A percentile compares a stretch with the other conserved stretches of the same genome.
Conservation (phyloP, 2,888 invertebrate species). For the Sycophila texana region DNA sequence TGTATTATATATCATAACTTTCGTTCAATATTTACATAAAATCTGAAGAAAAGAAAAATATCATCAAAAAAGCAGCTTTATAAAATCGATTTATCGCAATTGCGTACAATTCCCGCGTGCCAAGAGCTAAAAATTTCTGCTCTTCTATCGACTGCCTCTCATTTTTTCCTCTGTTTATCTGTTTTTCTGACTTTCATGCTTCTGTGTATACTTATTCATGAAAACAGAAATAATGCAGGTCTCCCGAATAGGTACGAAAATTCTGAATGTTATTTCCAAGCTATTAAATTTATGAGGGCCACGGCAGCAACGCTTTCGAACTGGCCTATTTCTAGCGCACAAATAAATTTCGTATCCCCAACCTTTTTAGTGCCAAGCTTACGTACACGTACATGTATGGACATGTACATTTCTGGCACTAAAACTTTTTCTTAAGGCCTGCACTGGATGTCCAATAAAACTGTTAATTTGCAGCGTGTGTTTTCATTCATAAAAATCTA, state of each 20-base stretch:
- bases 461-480: not conserved
- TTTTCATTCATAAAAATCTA: too few species aligned
- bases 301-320: conserved; percentile 7
- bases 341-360: conserved; percentile 17
- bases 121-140: not conserved
- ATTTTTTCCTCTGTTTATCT: conserved; percentile 1
- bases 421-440: not conserved
- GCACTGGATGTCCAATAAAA: not conserved
- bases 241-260: conserved; percentile 31
- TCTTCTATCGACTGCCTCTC: not conserved
- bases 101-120: conserved; percentile 6
- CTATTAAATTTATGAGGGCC: conserved; percentile 32
- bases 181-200: not conserved
- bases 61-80: not conserved
- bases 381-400: not conserved
- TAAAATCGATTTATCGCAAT: conserved; percentile 19
- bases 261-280: conserved; percentile 42
- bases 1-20: too few species aligned
- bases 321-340: conserved; percentile 30
- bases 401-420: not conserved
- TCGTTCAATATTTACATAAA: too few species aligned
- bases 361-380: conserved; percentile 14
- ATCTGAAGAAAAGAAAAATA: too few species aligned
- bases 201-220: conserved; percentile 1
- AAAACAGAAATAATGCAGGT: conserved; percentile 23